Evolutionary conservation across 2,888 invertebrate genomes (phyloP), one percentile per base, ranked within the genome.

Genomic region (Ctena decussata): DNA sequence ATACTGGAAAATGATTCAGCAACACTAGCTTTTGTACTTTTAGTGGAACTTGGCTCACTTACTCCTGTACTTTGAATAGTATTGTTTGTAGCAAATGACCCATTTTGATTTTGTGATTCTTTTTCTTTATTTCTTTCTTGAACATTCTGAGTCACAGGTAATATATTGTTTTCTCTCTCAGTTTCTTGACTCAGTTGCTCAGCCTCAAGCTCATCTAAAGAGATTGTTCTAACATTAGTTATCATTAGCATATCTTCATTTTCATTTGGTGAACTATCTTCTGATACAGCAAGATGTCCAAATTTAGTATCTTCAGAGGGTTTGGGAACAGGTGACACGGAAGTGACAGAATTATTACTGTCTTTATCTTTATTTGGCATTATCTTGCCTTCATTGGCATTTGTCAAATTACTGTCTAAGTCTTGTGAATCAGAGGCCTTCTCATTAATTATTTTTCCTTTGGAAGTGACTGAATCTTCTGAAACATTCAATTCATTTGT

Each of bases 171-270:
- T 5, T 65, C 65, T 65, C 2, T 18, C 11, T 57, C 27, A 24
- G 32, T 65, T 32, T 35, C 35, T 65, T 65, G 11, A 30, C n/a
- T 21, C 27, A 8, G 27, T 11, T 30, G 21, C 6, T 30, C 21
- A n/a, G n/a, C n/a, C 32, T 49, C 75, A n/a, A 27, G 24, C 21
- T 75, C 69, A 57, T 57, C 60, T 37, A 75, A 70, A 46, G 80
- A 79, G 15, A 88, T 46, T 53, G 85, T 81, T 24, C 85, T 74
- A 6, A 84, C 84, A 88, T 84, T 82, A 2, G 74, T 81, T 24
- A 88, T 88, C 77, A 85, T 80, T 3, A 88, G 77, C n/a, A 53
- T 75, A 11, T 75, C 57, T 35, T 24, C 57, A 1, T 32, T n/a
- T 46, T n/a, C 27, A 32, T 30, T 37, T 21, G 57, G 37, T 24